Percentiles rank a stretch among this genome's conserved stretches.
Evolutionary conservation across 30 jellyfish, hydroid and myxozoan species (phyloP).

Genomic region (Cassiopea andromeda): DNA sequence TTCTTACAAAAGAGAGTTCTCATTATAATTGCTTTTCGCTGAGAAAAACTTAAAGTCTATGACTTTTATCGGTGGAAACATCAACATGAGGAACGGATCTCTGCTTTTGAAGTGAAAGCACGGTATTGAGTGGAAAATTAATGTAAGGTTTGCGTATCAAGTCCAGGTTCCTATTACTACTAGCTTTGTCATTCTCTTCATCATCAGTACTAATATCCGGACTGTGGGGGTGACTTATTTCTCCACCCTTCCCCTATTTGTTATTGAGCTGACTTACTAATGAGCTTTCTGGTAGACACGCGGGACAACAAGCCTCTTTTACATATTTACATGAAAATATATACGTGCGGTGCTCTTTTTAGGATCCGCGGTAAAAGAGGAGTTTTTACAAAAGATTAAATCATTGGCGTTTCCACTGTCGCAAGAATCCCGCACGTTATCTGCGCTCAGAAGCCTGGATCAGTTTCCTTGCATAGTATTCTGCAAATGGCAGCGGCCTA

Average conservation of each 20-base stretch:
- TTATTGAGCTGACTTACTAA: no score
- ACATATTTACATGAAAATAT: background rate
- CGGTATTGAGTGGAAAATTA: no score
- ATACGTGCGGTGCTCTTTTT: background rate
- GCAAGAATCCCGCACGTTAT: constrained; percentile 16
- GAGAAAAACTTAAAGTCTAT: no score
- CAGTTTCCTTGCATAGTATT: constrained; percentile 48
- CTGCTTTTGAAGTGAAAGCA: no score
- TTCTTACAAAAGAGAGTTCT: no score
- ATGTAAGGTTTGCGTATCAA: no score
- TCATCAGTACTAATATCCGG: background rate
- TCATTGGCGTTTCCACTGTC: background rate
- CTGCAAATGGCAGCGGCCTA: constrained; percentile 72
- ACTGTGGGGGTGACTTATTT: constrained; percentile 39
- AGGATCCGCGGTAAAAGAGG: background rate
- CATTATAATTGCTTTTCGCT: no score
- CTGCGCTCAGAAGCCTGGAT: constrained; percentile 39
- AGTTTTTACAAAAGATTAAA: background rate
- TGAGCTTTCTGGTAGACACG: background rate
- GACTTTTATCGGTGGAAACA: no score
- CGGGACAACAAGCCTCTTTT: background rate
- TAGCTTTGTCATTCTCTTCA: no score
- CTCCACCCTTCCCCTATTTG: constrained; percentile 52
- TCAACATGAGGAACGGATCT: no score
- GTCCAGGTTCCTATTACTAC: no score